Percentiles rank a stretch among this genome's conserved stretches.
phyloP scores from a whole-genome alignment of 2,113 vertebrate species.

The Halcyon senegalensis region DNA sequence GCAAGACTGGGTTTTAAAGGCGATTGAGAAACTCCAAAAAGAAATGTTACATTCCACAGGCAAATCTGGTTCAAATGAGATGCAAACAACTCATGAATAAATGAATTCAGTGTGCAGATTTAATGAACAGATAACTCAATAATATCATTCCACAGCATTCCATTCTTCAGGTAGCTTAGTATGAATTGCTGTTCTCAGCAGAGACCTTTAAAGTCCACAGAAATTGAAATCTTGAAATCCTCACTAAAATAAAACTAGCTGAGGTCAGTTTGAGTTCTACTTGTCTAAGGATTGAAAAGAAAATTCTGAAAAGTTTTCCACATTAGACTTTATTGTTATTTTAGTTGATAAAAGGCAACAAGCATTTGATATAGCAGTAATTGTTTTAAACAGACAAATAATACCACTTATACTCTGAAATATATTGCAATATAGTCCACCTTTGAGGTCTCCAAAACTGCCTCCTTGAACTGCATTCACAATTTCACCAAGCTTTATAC shows the following conservation, averaged over 20 bases:
- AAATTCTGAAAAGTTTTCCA: not conserved
- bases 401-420: not conserved
- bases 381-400: not conserved
- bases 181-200: not conserved
- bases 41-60: conserved; percentile 10
- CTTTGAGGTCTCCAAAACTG: not conserved
- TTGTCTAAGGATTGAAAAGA: not conserved
- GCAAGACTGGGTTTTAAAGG: not conserved
- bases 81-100: not conserved
- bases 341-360: not conserved
- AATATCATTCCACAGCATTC: not conserved
- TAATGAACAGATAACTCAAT: not conserved
- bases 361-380: not conserved
- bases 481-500: not conserved
- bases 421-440: not conserved
- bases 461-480: not conserved
- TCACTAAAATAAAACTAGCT: not conserved
- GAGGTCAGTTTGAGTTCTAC: not conserved
- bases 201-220: not conserved
- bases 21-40: not conserved
- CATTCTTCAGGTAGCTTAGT: conserved; percentile 20
- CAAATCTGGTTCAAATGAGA: conserved; percentile 14
- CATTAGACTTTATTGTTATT: not conserved
- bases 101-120: not conserved
- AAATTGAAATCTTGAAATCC: not conserved